Evolutionary conservation across 2,113 vertebrate genomes (phyloP).

Genomic region (Saccopteryx leptura): DNA sequence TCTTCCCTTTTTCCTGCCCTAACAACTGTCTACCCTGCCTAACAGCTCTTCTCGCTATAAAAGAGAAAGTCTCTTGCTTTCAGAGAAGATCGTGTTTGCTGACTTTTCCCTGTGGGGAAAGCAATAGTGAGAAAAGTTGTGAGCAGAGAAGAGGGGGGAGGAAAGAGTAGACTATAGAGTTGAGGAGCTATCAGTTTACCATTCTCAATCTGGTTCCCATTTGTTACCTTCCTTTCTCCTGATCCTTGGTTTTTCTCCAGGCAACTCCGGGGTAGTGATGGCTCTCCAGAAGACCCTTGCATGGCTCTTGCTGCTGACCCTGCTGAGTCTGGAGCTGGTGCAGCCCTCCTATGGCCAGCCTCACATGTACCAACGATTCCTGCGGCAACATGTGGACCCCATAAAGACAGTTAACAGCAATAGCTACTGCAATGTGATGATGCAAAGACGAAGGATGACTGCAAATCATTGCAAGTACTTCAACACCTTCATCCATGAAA

Average conservation of each 20-base stretch:
- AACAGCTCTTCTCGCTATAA: background rate
- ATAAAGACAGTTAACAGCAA: background rate
- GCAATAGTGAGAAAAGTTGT: background rate
- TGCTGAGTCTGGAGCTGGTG: constrained; percentile 64
- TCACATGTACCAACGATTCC: constrained; percentile 75
- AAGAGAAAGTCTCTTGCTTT: background rate
- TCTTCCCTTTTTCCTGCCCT: too few species aligned
- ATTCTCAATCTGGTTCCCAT: background rate
- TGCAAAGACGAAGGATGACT: constrained; percentile 81
- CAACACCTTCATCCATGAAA: constrained; percentile 84
- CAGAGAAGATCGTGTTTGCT: background rate
- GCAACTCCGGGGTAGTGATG: constrained; percentile 9
- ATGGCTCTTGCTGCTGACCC: constrained; percentile 66
- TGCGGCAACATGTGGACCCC: constrained; percentile 76
- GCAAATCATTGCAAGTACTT: constrained; percentile 46
- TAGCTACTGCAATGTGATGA: constrained; percentile 82
- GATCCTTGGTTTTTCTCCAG: constrained; percentile 36
- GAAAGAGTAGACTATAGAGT: background rate
- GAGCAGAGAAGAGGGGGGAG: background rate
- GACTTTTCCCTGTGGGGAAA: background rate
- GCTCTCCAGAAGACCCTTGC: background rate
- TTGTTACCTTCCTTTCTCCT: constrained; percentile 29
- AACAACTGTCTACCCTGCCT: too few species aligned
- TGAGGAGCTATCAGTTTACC: background rate
- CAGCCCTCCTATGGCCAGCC: constrained; percentile 67